These are phyloP conservation scores for Archips crataeganus DNA, from an alignment of 2,888 invertebrate genomes.

Conservation along the genomic window DNA sequence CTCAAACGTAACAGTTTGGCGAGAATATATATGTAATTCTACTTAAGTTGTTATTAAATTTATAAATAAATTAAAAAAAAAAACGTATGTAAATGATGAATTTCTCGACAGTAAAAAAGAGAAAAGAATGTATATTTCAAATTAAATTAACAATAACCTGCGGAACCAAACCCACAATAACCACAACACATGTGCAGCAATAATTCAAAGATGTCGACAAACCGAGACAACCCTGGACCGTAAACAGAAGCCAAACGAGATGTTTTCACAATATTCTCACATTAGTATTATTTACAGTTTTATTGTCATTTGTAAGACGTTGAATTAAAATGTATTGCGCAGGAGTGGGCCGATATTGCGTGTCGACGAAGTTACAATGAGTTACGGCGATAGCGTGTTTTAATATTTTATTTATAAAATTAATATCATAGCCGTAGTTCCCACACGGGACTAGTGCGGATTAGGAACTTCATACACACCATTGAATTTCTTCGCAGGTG, in stretches of 20 bases:
- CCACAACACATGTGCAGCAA: conserved; percentile 12
- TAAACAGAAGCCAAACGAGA: conserved; percentile 10
- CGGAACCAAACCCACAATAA: conserved; percentile 10
- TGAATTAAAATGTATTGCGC: conserved; percentile 10
- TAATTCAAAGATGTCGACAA: conserved; percentile 17
- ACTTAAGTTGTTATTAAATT: no score
- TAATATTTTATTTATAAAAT: conserved; percentile 10
- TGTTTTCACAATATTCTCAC: conserved; percentile 16
- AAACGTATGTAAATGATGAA: no score
- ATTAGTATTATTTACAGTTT: conserved; percentile 25
- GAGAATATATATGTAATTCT: no score
- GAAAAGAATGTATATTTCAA: no score
- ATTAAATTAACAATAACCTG: neutral
- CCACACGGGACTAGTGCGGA: no score
- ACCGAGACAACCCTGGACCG: conserved; percentile 1
- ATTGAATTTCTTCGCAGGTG: no score
- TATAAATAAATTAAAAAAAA: no score
- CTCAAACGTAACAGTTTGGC: no score
- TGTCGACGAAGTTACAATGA: conserved; percentile 8
- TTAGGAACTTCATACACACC: no score
- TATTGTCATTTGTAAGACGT: conserved; percentile 28
- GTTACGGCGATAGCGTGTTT: conserved; percentile 4
- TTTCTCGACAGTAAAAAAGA: no score
- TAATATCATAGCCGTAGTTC: no score
- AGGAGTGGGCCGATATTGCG: conserved; percentile 14